Evolutionary conservation across 1,140 invertebrate genomes (phyloP).

Genomic region (Danaus plexippus): DNA sequence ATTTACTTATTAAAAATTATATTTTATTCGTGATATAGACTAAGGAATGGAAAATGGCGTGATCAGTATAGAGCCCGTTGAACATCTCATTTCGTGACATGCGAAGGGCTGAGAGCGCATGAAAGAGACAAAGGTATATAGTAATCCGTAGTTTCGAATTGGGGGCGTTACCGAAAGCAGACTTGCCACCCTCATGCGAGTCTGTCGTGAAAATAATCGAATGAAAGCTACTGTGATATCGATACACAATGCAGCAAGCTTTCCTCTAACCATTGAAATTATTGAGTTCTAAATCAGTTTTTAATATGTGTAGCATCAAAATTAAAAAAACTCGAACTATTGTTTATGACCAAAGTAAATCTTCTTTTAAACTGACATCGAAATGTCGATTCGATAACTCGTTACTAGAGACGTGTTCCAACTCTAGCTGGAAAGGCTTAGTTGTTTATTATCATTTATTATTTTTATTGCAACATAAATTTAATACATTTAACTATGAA

Average conservation of each 20-base stretch:
- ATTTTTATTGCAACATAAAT: no score
- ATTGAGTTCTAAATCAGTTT: no score
- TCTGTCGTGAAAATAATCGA: constrained; percentile 6
- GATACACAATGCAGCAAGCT: not conserved
- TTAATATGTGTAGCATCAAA: no score
- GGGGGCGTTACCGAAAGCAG: constrained; percentile 35
- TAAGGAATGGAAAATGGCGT: constrained; percentile 32
- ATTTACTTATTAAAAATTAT: constrained; percentile 28
- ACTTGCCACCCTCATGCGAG: constrained; percentile 16
- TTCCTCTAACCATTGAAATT: no score
- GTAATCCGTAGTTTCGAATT: constrained; percentile 27
- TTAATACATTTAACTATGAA: no score
- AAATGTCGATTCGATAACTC: no score
- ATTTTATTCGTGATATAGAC: constrained; percentile 29
- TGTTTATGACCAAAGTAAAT: no score
- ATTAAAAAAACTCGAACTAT: no score
- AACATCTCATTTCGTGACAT: constrained; percentile 34
- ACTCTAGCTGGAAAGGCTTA: no score
- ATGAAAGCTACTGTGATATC: constrained; percentile 2
- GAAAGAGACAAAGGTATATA: constrained; percentile 45
- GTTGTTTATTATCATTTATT: no score
- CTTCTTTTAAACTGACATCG: no score
- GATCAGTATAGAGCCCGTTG: constrained; percentile 28
- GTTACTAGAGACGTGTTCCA: no score
- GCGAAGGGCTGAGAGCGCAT: constrained; percentile 26